Percentiles rank a stretch among this genome's conserved stretches.
Conservation (phyloP, 2,797 vertebrate species). For the Synanceia verrucosa region DNA sequence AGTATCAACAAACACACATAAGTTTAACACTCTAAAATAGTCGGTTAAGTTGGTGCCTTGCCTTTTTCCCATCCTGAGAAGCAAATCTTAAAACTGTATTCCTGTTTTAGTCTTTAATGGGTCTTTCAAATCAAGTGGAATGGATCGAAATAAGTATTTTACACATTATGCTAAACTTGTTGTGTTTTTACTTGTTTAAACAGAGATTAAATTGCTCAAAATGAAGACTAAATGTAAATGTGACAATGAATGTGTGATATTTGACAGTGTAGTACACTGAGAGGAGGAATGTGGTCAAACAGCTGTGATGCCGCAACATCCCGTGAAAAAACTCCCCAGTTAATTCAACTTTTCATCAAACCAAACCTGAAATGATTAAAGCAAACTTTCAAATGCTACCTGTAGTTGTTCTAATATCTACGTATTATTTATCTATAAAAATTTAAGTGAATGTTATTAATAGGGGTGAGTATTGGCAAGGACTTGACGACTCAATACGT, state of each 20-base stretch:
- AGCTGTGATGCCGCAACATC: neutral
- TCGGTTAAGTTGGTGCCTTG: conserved; percentile 71
- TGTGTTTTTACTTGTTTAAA: neutral
- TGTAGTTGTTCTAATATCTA: too few species aligned
- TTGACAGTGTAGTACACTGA: neutral
- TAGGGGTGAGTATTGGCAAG: too few species aligned
- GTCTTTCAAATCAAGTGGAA: too few species aligned
- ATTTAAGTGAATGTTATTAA: too few species aligned
- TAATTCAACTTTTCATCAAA: neutral
- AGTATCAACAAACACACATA: conserved; percentile 53
- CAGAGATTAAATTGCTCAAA: neutral
- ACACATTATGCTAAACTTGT: neutral
- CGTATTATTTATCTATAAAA: too few species aligned
- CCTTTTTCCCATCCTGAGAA: conserved; percentile 83
- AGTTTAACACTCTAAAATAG: conserved; percentile 50
- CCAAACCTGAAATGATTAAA: neutral
- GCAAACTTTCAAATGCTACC: neutral
- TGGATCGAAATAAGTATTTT: neutral
- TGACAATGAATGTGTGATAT: conserved; percentile 22
- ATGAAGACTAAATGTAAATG: neutral
- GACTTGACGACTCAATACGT: too few species aligned
- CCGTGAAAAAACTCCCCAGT: neutral
- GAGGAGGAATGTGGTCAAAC: neutral
- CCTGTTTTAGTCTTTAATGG: too few species aligned
- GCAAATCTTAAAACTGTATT: conserved; percentile 75